Percentiles rank a stretch among this genome's conserved stretches.
Conservation (phyloP, 2,113 vertebrate genomes). For the Mirza zaza region DNA sequence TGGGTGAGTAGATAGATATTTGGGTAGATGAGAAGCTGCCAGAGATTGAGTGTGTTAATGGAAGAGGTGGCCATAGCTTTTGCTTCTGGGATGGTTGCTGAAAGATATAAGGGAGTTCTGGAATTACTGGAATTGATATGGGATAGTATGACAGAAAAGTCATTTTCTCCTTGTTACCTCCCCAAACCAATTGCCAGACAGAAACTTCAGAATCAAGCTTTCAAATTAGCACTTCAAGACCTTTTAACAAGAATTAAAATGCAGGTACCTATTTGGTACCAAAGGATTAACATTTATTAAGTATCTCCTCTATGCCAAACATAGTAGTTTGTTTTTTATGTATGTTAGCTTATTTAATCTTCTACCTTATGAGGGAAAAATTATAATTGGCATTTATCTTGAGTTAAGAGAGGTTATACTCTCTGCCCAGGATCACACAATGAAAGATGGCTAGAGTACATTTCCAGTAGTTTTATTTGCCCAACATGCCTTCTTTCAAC, state of each 20-base stretch:
- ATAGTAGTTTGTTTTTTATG: not conserved
- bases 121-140: not conserved
- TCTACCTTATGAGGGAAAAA: not conserved
- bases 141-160: not conserved
- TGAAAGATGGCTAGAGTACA: not conserved
- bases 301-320: not conserved
- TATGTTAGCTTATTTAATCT: constrained; percentile 42
- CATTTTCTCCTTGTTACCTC: not conserved
- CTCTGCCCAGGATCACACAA: not conserved
- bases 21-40: not conserved
- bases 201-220: not conserved
- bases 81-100: not conserved
- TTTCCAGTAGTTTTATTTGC: not conserved
- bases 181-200: not conserved
- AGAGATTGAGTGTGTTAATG: not conserved
- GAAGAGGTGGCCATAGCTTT: not conserved
- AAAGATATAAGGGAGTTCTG: not conserved
- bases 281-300: constrained; percentile 36
- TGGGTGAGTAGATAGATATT: not conserved
- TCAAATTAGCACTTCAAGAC: not conserved
- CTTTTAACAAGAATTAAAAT: constrained; percentile 40
- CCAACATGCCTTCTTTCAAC: not conserved
- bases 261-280: not conserved
- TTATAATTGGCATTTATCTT: constrained; percentile 22
- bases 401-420: not conserved